These are phyloP conservation scores for Neotoma lepida DNA, from an alignment of 2,113 vertebrate species.

Conservation along the genomic window DNA sequence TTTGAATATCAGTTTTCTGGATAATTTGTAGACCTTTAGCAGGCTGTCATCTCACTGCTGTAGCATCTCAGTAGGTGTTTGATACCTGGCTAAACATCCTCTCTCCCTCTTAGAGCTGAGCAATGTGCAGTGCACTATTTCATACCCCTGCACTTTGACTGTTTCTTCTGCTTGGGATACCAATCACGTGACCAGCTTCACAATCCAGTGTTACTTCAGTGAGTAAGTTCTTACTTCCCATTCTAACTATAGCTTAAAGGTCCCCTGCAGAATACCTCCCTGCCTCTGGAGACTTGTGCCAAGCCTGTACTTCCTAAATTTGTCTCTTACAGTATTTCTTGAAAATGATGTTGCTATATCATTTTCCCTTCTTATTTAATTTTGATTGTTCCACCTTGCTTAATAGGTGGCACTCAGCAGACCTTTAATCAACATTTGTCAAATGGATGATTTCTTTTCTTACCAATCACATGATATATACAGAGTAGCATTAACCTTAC, in stretches of 20 bases:
- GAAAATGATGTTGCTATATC: not conserved
- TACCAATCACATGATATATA: not conserved
- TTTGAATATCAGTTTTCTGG: not conserved
- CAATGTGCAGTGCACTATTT: not conserved
- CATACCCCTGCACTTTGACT: not conserved
- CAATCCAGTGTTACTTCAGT: not conserved
- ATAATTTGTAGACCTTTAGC: not conserved
- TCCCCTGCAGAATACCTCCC: not conserved
- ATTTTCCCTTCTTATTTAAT: slow-evolving; percentile 3
- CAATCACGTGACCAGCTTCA: not conserved
- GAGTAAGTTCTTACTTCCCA: slow-evolving; percentile 19
- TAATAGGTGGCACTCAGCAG: not conserved
- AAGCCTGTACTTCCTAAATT: not conserved
- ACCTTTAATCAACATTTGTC: slow-evolving; percentile 10
- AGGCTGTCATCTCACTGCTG: not conserved
- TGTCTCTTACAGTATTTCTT: not conserved
- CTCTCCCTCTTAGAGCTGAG: not conserved
- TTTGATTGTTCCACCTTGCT: not conserved
- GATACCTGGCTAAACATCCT: not conserved
- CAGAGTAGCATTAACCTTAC: not conserved
- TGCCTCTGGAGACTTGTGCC: not conserved
- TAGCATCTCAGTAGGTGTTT: not conserved
- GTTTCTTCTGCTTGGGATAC: not conserved
- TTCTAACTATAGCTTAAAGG: not conserved
- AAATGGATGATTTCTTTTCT: not conserved